Evolutionary conservation across 2,797 vertebrate species (phyloP).

Genomic region (Hypotaenidia okinawae): DNA sequence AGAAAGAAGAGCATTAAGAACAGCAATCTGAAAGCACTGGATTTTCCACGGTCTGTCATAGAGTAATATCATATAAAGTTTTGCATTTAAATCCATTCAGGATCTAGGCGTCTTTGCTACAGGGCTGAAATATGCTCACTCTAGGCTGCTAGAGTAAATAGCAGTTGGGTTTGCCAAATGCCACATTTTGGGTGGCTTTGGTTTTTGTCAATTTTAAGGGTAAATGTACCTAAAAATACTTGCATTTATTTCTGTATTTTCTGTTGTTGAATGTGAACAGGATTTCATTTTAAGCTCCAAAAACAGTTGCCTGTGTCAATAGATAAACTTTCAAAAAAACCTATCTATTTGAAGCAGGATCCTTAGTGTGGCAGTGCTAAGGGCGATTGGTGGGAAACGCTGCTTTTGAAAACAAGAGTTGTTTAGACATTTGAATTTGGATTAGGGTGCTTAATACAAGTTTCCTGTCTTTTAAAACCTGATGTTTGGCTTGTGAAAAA

Average conservation of each 20-base stretch:
- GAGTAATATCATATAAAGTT: background rate
- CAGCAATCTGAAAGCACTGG: background rate
- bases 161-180: background rate
- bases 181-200: accelerated
- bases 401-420: background rate
- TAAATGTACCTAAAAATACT: background rate
- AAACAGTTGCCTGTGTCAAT: background rate
- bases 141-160: background rate
- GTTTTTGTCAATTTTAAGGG: background rate
- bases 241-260: background rate
- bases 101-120: background rate
- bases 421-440: background rate
- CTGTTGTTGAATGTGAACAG: background rate
- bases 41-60: background rate
- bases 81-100: background rate
- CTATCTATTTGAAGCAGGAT: constrained; percentile 2
- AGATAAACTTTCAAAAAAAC: background rate
- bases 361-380: background rate
- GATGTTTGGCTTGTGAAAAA: background rate
- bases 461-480: background rate
- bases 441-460: background rate
- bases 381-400: background rate
- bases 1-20: background rate
- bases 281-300: constrained; percentile 16
- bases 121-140: background rate